A percentile compares a stretch with the other conserved stretches of the same genome.
Evolutionary conservation across 2,797 vertebrate genomes (phyloP).

Genomic region (Sebastes itinus): DNA sequence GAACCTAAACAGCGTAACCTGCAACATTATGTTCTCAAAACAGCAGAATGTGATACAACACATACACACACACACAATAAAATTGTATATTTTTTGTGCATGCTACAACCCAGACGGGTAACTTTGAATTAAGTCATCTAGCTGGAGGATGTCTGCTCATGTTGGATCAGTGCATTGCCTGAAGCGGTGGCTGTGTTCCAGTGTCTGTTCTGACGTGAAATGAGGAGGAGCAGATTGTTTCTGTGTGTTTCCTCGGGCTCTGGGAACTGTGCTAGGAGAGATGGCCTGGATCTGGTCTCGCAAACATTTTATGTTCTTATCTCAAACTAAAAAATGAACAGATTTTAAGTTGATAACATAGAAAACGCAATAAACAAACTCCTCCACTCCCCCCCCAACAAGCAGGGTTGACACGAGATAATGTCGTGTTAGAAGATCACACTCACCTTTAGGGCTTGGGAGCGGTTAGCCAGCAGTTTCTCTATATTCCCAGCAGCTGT

Average conservation of each 20-base stretch:
- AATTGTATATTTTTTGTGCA: background rate
- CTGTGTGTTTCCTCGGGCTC: slow-evolving; percentile 3
- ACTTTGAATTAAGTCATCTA: slow-evolving; percentile 47
- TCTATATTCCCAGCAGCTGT: slow-evolving; percentile 92
- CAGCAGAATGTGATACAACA: slow-evolving; percentile 1
- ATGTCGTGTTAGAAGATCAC: background rate
- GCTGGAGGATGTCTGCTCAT: slow-evolving; percentile 58
- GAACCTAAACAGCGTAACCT: background rate
- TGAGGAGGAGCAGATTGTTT: slow-evolving; percentile 57
- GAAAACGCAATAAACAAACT: background rate
- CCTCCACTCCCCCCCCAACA: accelerated
- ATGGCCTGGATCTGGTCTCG: background rate
- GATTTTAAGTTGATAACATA: background rate
- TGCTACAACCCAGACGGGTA: slow-evolving; percentile 26
- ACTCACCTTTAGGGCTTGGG: slow-evolving; percentile 91
- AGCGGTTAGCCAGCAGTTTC: slow-evolving; percentile 89
- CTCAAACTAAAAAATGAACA: background rate
- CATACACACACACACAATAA: background rate
- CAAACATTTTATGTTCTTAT: background rate
- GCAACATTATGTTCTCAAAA: background rate
- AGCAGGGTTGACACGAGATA: background rate
- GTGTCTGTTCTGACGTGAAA: slow-evolving; percentile 44
- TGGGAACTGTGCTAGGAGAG: slow-evolving; percentile 2
- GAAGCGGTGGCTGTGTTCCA: slow-evolving; percentile 34
- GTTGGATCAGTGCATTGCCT: slow-evolving; percentile 54